A percentile compares a stretch with the other conserved stretches of the same genome.
phyloP scores from a whole-genome alignment of 2,797 vertebrate species.

The Tragopan temminckii region DNA sequence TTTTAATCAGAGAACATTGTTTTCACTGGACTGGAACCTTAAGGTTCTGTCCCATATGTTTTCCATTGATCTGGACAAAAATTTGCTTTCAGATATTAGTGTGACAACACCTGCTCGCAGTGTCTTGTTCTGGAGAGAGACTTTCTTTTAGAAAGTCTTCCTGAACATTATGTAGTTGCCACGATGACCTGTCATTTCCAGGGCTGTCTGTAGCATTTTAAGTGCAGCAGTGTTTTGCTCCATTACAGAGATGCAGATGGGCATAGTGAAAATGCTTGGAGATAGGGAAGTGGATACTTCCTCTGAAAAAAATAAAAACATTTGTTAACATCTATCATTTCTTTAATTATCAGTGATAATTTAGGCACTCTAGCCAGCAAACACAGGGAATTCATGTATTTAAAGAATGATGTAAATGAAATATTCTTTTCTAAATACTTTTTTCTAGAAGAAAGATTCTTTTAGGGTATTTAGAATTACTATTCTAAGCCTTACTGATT shows the following conservation, averaged over 20 bases:
- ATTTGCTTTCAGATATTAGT: not conserved
- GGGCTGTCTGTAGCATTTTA: not conserved
- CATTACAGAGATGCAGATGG: not conserved
- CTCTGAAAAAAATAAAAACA: not conserved
- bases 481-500: not conserved
- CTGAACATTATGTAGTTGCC: not conserved
- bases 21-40: not conserved
- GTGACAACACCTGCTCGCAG: not conserved
- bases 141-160: not conserved
- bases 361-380: not conserved
- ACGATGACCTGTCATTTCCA: not conserved
- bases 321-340: not conserved
- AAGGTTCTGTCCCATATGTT: not conserved
- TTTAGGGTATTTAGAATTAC: not conserved
- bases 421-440: too few species aligned
- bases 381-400: not conserved
- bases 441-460: not conserved
- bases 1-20: not conserved
- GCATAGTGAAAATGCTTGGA: not conserved
- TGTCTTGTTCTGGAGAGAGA: not conserved
- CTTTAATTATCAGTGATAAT: not conserved
- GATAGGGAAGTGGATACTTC: not conserved
- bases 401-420: not conserved
- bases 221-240: not conserved
- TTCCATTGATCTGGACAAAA: not conserved